These are phyloP conservation scores for Lonchura striata DNA, from an alignment of 2,113 vertebrate species.

Conservation along the genomic window DNA sequence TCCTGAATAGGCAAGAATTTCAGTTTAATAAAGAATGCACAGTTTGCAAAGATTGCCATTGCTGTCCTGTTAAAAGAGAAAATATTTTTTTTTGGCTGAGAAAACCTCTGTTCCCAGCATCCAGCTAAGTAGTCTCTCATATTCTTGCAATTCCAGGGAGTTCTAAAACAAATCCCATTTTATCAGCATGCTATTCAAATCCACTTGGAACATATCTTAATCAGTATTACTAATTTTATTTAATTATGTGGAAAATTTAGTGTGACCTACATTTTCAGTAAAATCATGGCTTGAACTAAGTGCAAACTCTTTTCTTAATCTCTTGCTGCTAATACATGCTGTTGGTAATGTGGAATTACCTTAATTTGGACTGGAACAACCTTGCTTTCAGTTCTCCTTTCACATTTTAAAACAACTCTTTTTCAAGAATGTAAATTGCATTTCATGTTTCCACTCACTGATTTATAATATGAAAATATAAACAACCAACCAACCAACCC, in stretches of 20 bases:
- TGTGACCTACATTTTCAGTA: not conserved
- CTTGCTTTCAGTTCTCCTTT: not conserved
- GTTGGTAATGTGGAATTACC: not conserved
- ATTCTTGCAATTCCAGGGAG: not conserved
- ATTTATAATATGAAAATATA: too few relatives aligned
- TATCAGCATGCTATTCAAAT: not conserved
- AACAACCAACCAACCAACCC: too few relatives aligned
- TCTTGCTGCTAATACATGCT: not conserved
- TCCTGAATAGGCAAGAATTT: conserved; percentile 69
- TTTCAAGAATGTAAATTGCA: not conserved
- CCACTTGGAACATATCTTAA: not conserved
- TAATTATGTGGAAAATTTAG: not conserved
- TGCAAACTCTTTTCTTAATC: not conserved
- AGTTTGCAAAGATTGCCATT: conserved; percentile 75
- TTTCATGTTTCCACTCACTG: not conserved
- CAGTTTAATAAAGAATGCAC: conserved; percentile 75
- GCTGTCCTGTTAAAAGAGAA: conserved; percentile 44
- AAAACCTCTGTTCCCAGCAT: not conserved
- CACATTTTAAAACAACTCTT: not conserved
- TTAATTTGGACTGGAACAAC: not conserved
- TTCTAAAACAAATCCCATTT: not conserved
- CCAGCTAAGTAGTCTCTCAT: not conserved
- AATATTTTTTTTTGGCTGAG: not conserved
- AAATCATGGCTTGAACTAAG: not conserved
- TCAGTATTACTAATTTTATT: not conserved